phyloP scores from a whole-genome alignment of 2,113 vertebrate species.

The Xerus inauris region DNA sequence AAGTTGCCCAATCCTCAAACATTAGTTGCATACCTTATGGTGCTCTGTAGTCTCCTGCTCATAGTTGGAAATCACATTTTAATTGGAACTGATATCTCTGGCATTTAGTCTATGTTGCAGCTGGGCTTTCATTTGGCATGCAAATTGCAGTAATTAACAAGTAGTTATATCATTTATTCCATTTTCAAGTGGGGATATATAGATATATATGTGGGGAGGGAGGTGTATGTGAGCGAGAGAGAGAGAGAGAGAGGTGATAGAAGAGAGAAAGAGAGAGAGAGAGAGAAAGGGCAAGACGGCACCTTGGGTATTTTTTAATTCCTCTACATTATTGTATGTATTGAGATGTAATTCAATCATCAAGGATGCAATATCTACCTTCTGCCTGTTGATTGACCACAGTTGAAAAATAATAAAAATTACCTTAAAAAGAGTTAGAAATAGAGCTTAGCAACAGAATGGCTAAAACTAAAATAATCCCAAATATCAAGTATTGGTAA shows the following conservation, averaged over 20 bases:
- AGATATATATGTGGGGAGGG: background rate
- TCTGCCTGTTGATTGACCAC: background rate
- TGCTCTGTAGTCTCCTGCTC: background rate
- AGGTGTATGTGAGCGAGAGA: no score
- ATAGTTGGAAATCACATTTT: background rate
- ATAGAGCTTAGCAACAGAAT: background rate
- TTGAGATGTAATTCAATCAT: background rate
- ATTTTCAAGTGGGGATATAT: background rate
- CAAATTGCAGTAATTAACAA: conserved; percentile 62
- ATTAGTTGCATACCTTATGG: background rate
- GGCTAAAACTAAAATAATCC: background rate
- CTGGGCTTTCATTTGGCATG: conserved; percentile 49
- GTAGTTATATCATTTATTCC: conserved; percentile 16
- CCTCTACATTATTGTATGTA: background rate
- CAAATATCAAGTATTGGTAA: background rate
- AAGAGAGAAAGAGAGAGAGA: background rate
- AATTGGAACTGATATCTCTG: background rate
- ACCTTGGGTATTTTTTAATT: background rate
- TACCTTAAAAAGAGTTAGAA: background rate
- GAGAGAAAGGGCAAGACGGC: background rate
- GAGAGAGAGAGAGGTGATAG: background rate
- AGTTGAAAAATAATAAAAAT: background rate
- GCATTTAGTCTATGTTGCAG: conserved; percentile 40
- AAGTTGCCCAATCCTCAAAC: background rate
- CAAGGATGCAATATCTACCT: background rate